Evolutionary conservation across 1,140 invertebrate genomes (phyloP), one percentile per base, ranked within the genome.

Genomic region (Bombus terrestris): DNA sequence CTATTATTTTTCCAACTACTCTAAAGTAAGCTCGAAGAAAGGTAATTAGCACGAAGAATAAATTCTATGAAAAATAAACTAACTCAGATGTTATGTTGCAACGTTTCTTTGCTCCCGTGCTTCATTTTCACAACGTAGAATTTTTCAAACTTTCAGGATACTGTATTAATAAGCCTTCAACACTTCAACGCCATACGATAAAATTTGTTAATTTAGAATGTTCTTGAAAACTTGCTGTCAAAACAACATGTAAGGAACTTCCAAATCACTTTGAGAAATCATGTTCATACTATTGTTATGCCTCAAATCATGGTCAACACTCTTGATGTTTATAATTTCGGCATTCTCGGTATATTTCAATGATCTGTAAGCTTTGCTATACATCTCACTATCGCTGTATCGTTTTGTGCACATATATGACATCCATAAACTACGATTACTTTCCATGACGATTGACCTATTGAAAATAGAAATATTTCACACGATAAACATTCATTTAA

Each of bases 341-440:
- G 69, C 4, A 59, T 66, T 10, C 18, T 73, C 75, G 9, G 12
- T 4, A n/a, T 15, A 62, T 18, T n/a, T 74, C 32, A 74, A 28
- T 2, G 69, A 53, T 41, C 37, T 78, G 4, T 84, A 74, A 25
- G 15, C 15, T 57, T 80, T 72, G 22, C 62, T 82, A 41, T 79
- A 90, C 57, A 88, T 74, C 10, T 86, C 87, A 28, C 84, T 86
- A 76, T 90, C 89, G 41, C 89, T 88, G 53, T 66, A 66, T 8
- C 83, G 62, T 47, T 80, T 72, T 37, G 39, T 66, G 18, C 81
- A 81, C 4, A 80, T 66, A 22, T 59, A 82, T 15, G 59, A 53
- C 53, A 41, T 71, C 81, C 71, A 85, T 37, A 57, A 25, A 78
- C 28, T 68, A 28, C 41, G 57, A 43, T 66, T 59, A 1, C 57